A percentile compares a stretch with the other conserved stretches of the same genome.
phyloP scores from a whole-genome alignment of 2,113 vertebrate species.

The Microcebus ravelobensis region DNA sequence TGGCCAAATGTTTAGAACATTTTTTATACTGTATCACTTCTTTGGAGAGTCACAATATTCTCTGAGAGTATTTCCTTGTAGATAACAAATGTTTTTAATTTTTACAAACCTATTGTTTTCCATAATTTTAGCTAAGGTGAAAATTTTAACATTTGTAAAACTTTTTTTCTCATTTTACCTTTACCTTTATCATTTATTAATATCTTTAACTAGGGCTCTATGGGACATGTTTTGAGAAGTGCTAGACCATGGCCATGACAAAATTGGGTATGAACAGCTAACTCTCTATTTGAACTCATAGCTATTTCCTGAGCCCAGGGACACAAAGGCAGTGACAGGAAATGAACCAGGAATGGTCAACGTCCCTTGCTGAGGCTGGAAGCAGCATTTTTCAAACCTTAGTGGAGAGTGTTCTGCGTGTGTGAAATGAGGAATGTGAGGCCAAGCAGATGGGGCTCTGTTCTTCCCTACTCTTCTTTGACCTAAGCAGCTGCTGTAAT shows the following conservation, averaged over 20 bases:
- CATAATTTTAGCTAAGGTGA: neutral
- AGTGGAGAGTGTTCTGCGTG: neutral
- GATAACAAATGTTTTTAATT: neutral
- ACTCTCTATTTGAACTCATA: conserved; percentile 25
- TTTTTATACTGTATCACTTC: neutral
- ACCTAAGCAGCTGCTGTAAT: neutral
- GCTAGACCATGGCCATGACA: neutral
- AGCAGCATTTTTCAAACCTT: neutral
- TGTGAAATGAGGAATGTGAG: neutral
- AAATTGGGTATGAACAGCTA: conserved; percentile 5
- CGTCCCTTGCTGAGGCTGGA: neutral
- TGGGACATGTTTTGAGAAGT: conserved; percentile 27
- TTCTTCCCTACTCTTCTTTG: neutral
- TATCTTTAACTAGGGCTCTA: neutral
- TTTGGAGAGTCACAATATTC: neutral
- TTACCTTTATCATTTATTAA: neutral
- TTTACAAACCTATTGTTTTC: conserved; percentile 3
- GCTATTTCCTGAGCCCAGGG: neutral
- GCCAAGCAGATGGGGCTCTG: too few species aligned
- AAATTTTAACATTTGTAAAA: neutral
- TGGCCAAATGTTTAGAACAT: neutral
- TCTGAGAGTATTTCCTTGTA: neutral
- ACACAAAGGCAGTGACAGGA: neutral
- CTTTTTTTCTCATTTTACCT: neutral
- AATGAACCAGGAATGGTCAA: neutral